Base-by-base conservation (phyloP, 1,140 invertebrate species). In the Acromyrmex charruanus region DNA sequence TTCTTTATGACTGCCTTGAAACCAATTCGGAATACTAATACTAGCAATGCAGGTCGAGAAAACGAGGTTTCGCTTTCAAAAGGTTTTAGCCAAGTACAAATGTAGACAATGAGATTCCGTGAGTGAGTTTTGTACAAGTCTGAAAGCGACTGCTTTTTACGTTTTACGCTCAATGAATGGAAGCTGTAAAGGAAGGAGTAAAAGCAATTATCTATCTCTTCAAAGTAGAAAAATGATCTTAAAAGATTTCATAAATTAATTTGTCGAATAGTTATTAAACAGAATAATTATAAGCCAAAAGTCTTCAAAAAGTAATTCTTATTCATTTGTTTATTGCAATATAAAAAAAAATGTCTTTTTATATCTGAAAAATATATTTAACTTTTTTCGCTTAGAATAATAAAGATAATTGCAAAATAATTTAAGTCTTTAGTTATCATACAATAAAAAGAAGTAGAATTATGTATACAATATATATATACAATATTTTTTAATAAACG, bases 21-120 rank as follows among this genome's bases (percentile, higher is more conserved):
- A 84, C 55, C 39, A 35, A 84, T 61, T 51, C 55, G 25, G 80
- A 84, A 84, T 84, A 84, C 80, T 84, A 84, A 84, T 39, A 84
- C 69, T 35, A 55, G n/a, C 25, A 18, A 35, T 84, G 39, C 55
- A 63, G 55, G 69, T 75, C 53, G 55, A 84, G 39, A 61, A 75
- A 51, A 82, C 68, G 68, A 82, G 69, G 44, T 84, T 84, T 84
- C 55, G 80, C 80, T 84, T 75, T 75, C 69, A 51, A 39, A 39
- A 61, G 79, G 39, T 75, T 75, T 63, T 21, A 74, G 69, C 55
- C 21, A 12, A 35, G 44, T 51, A 35, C 39, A 58, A 35, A 6
- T 14, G 80, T n/a, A 61, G 39, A 84, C 80, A 75, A 84, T 84
- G 80, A 63, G n/a, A 84, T 84, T 74, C 55, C 58, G 39, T 25